Base-by-base conservation (phyloP, 2,888 invertebrate species). In the Tanytarsus gracilentus region DNA sequence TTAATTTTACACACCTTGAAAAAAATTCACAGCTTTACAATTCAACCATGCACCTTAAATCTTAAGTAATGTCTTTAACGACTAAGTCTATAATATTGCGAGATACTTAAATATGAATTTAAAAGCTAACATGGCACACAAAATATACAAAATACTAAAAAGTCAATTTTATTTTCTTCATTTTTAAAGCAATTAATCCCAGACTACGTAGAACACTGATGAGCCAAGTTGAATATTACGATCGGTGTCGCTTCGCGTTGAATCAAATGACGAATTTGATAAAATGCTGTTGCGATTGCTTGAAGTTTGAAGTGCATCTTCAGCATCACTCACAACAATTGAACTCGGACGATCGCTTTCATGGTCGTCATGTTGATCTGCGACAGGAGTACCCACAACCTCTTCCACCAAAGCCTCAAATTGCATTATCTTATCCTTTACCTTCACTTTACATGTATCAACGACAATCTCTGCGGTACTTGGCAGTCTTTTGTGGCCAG, bases 171-270 rank as follows among this genome's bases (percentile, higher is more conserved):
- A 8, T 40, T 44, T 21, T 36, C 14, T 40, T 40, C 40, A 40
- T 40, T 40, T 16, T 40, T 40, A n/a, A 21, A 27, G 16, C 11
- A 1, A 9, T 49, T 59, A 59, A 26, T 60, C 60, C 60, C 60
- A 60, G 16, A 50, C 29, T 6, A 60, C 60, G 36, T 60, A 60
- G 39, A 60, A 60, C 2, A 50, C 50, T 5, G 60, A 60, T 14
- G 49, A 36, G 27, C 50, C 48, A 11, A 18, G 5, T 23, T 49
- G 50, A 14, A 11, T 30, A 11, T 50, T 39, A 14, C 8, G 9
- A 30, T 58, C 30, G 27, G 18, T 30, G 29, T 58, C 58, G 48
- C 58, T 58, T 14, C 30, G 44, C 21, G 44, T 29, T 29, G 44
- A 29, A 7, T 44, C 48, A 30, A 30, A 18, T 11, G 58, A 58